phyloP scores from a whole-genome alignment of 2,888 invertebrate genomes.

The Pharmacophagus antenor region DNA sequence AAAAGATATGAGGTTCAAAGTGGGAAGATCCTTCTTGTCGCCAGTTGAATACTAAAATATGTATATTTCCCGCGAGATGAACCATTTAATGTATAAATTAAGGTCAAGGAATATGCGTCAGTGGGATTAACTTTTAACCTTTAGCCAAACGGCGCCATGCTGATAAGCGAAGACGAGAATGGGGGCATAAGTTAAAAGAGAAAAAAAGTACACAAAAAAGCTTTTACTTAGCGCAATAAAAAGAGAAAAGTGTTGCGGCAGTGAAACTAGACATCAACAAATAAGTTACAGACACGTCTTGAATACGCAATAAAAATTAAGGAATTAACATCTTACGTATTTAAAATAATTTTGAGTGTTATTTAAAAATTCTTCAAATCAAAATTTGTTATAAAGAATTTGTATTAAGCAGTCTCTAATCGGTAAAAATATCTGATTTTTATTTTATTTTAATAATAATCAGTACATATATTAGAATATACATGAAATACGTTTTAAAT shows the following conservation, averaged over 20 bases:
- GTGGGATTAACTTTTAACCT: conserved; percentile 21
- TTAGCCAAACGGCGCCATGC: conserved; percentile 25
- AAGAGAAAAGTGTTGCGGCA: not conserved
- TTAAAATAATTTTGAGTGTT: too few relatives aligned
- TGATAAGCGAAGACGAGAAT: conserved; percentile 7
- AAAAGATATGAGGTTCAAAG: too few relatives aligned
- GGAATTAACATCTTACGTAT: not conserved
- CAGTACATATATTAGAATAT: not conserved
- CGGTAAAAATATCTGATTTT: too few relatives aligned
- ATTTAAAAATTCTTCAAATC: too few relatives aligned
- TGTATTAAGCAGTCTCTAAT: too few relatives aligned
- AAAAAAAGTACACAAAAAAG: not conserved
- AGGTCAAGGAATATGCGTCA: conserved; percentile 23
- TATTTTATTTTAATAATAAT: too few relatives aligned
- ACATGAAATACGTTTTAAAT: not conserved
- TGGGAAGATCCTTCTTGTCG: too few relatives aligned
- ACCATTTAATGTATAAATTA: conserved; percentile 6
- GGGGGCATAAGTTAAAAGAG: not conserved
- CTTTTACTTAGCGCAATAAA: not conserved
- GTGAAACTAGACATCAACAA: not conserved
- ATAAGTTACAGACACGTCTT: not conserved
- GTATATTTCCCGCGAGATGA: not conserved
- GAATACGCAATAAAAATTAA: not conserved
- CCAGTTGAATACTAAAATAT: too few relatives aligned
- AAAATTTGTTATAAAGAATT: too few relatives aligned